These are phyloP conservation scores for Limenitis arthemis DNA, from an alignment of 2,888 invertebrate species.

Conservation along the genomic window DNA sequence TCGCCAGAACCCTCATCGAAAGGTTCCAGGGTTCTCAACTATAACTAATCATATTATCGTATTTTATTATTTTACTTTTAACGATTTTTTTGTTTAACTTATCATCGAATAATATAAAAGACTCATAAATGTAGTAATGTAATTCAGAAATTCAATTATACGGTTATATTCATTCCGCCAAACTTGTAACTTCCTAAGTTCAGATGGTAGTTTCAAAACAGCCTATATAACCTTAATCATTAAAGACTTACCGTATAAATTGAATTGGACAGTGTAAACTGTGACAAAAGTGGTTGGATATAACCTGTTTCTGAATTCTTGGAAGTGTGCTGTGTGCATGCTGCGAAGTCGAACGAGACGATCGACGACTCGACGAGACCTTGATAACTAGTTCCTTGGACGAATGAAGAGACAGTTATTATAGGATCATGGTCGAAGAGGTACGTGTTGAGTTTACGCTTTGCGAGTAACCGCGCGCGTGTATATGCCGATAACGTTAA, in stretches of 20 bases:
- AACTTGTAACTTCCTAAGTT: conserved; percentile 34
- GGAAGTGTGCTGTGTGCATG: conserved; percentile 60
- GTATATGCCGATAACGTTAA: conserved; percentile 36
- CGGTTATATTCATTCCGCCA: conserved; percentile 40
- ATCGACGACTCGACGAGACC: conserved; percentile 47
- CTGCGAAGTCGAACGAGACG: conserved; percentile 39
- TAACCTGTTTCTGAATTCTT: conserved; percentile 60
- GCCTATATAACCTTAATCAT: conserved; percentile 10
- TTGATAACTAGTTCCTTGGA: conserved; percentile 72
- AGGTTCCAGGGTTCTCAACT: too few species aligned
- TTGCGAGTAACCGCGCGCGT: conserved; percentile 54
- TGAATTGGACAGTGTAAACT: conserved; percentile 24
- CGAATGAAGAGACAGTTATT: conserved; percentile 65
- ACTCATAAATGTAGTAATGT: too few species aligned
- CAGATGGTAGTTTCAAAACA: conserved; percentile 24
- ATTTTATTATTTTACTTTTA: too few species aligned
- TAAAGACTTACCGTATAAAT: conserved; percentile 13
- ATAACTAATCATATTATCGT: too few species aligned
- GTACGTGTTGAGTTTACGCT: conserved; percentile 67
- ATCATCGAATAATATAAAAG: too few species aligned
- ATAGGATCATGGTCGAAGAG: conserved; percentile 68
- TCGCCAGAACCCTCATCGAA: too few species aligned
- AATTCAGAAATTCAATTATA: too few species aligned
- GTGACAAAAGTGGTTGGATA: conserved; percentile 38
- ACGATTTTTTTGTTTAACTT: too few species aligned